phyloP scores from a whole-genome alignment of 2,113 vertebrate genomes.

The Meriones unguiculatus region DNA sequence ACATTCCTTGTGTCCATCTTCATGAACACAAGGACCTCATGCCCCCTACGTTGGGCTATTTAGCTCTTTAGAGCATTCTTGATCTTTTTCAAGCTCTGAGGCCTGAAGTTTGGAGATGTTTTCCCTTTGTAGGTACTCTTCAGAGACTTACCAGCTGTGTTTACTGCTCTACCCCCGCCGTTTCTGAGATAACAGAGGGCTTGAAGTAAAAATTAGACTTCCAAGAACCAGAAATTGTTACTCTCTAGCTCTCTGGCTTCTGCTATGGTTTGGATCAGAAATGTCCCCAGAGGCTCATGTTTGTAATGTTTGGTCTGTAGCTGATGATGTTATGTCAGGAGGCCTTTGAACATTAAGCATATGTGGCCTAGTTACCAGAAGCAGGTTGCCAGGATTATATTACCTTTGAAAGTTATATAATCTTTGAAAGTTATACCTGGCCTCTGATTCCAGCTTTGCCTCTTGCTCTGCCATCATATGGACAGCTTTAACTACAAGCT shows the following conservation, averaged over 20 bases:
- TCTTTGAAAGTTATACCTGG: neutral
- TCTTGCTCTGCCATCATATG: neutral
- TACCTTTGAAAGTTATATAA: neutral
- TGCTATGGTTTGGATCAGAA: neutral
- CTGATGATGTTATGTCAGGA: neutral
- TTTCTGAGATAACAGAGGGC: neutral
- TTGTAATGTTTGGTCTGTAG: neutral
- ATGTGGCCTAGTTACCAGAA: neutral
- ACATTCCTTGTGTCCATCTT: neutral
- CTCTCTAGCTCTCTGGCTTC: constrained; percentile 18
- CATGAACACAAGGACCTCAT: neutral
- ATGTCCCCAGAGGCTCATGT: too few relatives aligned
- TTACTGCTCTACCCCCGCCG: neutral
- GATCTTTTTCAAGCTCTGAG: neutral
- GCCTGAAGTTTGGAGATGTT: neutral
- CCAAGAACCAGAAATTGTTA: neutral
- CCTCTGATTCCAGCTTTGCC: neutral
- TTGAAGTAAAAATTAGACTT: neutral
- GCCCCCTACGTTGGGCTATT: neutral
- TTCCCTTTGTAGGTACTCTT: neutral
- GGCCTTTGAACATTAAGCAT: neutral
- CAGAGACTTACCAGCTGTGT: neutral
- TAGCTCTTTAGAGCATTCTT: neutral
- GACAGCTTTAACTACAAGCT: neutral
- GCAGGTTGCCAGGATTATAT: neutral